Base-by-base conservation (phyloP, 2,113 vertebrate genomes). In the Erythrocebus patas region DNA sequence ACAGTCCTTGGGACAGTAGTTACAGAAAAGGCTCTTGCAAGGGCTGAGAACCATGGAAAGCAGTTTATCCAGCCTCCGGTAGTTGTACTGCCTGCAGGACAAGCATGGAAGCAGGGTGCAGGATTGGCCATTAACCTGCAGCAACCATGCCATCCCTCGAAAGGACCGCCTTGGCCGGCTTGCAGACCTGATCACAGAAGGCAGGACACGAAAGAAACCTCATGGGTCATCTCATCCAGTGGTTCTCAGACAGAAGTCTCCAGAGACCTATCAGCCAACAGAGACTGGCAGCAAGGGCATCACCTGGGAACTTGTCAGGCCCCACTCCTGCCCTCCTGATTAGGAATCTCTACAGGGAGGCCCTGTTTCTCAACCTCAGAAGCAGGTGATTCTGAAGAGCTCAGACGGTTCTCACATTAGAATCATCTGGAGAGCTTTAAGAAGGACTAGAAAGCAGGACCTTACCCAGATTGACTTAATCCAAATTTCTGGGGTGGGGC, bases 101-200 rank as follows among this genome's bases (percentile, higher is more conserved):
- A 45, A 64, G 64, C 55, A 22, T 16, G 59, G 79, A 61, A 81
- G 50, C 61, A 61, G 35, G 9, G 4, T 2, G 0, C 40, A 85
- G 17, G 30, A 27, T 2, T 7, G 7, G 57, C 4, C 8, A 0
- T 43, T 20, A 4, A 6, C 35, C 78, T 14, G 66, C 14, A n/a
- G 30, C 45, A 61, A 55, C 32, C 2, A 0, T 6, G 2, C 22
- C 3, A 59, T 30, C 8, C 59, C 5, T 61, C 48, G 7, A 22
- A 73, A 57, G 27, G 61, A 22, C 30, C 8, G 6, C 12, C 17
- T 40, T 1, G 0, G 30, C 32, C 0, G 0, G 12, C 32, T 84
- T 48, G 48, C 80, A 86, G 73, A 78, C 59, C 12, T 50, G 13
- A 27, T 57, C 81, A 32, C 20, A 72, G 76, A 70, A 82, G 48